phyloP scores from a whole-genome alignment of 2,797 vertebrate species.

The Pipistrellus nathusii region DNA sequence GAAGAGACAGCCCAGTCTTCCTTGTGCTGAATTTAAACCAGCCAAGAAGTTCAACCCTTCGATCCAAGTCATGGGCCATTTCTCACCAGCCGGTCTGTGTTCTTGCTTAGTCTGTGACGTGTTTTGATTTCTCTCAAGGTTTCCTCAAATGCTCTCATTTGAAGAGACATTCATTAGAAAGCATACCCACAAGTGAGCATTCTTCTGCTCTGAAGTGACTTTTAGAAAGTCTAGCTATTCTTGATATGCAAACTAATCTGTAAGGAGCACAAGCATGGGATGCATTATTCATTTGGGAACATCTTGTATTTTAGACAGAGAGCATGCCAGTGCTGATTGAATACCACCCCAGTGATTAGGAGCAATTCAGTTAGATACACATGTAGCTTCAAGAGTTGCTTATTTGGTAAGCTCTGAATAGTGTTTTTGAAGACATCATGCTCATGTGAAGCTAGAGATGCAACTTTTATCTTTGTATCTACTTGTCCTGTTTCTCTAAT shows the following conservation, averaged over 20 bases:
- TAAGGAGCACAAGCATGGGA: background rate
- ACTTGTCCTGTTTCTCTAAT: background rate
- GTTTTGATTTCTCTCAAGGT: background rate
- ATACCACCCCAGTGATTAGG: background rate
- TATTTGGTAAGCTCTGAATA: conserved; percentile 10
- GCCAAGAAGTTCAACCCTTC: background rate
- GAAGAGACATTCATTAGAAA: background rate
- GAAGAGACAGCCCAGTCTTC: background rate
- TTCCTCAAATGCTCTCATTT: background rate
- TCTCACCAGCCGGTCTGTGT: background rate
- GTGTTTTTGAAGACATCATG: background rate
- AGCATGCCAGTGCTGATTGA: background rate
- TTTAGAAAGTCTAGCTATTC: conserved; percentile 39
- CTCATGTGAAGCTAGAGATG: background rate
- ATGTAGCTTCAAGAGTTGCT: background rate
- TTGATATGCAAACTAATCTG: conserved; percentile 47
- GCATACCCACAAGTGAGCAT: background rate
- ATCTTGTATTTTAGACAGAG: conserved; percentile 25
- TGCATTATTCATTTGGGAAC: conserved; percentile 39
- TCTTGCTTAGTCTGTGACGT: background rate
- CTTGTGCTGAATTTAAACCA: background rate
- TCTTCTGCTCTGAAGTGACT: conserved; percentile 28
- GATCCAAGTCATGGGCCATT: fast-evolving
- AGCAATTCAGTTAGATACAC: background rate
- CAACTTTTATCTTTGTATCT: background rate